Percentiles rank a stretch among this genome's conserved stretches.
These are phyloP conservation scores for Eurystomus glaucurus DNA, from an alignment of 2,797 vertebrate genomes.

Conservation along the genomic window DNA sequence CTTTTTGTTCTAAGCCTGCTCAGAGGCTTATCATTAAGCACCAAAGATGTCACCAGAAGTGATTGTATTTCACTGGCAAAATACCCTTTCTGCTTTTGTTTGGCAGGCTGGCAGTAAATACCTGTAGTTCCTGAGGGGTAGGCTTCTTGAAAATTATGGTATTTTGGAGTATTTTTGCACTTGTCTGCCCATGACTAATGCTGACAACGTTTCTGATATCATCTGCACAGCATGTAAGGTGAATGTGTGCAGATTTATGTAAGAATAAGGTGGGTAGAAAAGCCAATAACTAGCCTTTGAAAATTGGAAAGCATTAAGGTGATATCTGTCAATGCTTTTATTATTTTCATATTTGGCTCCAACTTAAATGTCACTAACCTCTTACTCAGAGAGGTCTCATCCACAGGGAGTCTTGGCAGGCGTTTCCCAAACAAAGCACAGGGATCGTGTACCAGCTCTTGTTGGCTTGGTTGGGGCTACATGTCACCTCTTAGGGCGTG, in stretches of 20 bases:
- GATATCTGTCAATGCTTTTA: neutral
- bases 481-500: neutral
- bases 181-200: neutral
- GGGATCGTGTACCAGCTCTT: neutral
- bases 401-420: neutral
- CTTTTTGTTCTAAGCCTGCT: neutral
- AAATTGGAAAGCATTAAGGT: neutral
- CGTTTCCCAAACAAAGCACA: fast-evolving
- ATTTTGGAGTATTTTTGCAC: neutral
- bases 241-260: neutral
- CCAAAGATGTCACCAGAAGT: neutral
- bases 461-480: neutral
- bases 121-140: neutral
- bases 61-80: neutral
- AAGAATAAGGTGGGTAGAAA: neutral
- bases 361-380: neutral
- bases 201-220: neutral
- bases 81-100: neutral
- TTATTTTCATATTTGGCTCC: slow-evolving; percentile 5
- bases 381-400: neutral
- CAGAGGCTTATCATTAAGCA: too few species aligned
- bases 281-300: neutral
- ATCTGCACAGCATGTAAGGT: fast-evolving
- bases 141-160: neutral
- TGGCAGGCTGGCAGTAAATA: neutral